A percentile compares a stretch with the other conserved stretches of the same genome.
phyloP scores from a whole-genome alignment of 2,797 vertebrate species.

The Buphagus erythrorhynchus region DNA sequence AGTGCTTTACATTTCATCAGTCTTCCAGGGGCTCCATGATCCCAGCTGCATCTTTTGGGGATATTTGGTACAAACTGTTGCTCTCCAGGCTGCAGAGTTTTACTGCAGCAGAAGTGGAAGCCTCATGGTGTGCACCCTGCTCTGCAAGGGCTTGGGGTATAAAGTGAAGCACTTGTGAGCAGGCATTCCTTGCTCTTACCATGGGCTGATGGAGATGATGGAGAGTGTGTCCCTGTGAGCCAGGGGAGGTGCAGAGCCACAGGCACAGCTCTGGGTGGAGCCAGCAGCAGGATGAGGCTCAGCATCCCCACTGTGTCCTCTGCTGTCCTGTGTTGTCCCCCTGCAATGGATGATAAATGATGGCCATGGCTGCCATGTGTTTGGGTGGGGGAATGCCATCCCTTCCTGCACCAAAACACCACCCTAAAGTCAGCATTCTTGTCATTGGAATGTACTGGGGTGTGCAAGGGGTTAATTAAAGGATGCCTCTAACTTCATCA shows the following conservation, averaged over 20 bases:
- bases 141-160: not conserved
- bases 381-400: not conserved
- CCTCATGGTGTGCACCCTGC: not conserved
- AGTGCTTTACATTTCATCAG: not conserved
- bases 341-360: not conserved
- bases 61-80: not conserved
- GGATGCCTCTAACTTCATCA: not conserved
- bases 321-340: not conserved
- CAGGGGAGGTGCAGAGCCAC: not conserved
- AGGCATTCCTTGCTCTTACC: not conserved
- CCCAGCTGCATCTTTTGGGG: not conserved
- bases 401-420: not conserved
- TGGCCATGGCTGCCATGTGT: not conserved
- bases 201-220: not conserved
- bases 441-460: too few species aligned
- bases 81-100: not conserved
- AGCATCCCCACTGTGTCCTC: not conserved
- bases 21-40: not conserved
- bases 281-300: not conserved
- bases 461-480: not conserved
- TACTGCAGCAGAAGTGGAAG: not conserved
- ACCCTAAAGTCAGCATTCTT: not conserved
- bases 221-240: fast-evolving
- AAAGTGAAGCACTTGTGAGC: not conserved
- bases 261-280: not conserved